phyloP scores from a whole-genome alignment of 2,797 vertebrate species.

The Chromis chromis region DNA sequence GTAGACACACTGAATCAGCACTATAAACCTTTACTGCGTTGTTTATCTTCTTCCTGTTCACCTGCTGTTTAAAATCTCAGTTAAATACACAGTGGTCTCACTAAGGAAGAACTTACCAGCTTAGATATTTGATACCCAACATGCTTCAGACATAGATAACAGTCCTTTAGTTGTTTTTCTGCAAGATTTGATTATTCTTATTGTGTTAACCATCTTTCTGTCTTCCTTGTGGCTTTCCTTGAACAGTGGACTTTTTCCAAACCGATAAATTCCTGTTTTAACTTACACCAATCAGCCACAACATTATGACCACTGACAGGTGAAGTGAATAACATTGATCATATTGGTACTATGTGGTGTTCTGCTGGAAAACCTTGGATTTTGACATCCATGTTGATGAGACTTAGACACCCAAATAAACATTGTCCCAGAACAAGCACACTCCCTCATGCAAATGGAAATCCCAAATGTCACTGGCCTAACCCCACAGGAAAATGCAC shows the following conservation, averaged over 20 bases:
- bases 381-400: no score
- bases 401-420: no score
- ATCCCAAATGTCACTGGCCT: no score
- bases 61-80: constrained; percentile 24
- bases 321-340: no score
- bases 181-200: not conserved
- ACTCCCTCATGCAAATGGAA: no score
- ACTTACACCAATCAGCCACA: not conserved
- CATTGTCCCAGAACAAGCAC: no score
- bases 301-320: no score
- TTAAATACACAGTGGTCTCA: not conserved
- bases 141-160: not conserved
- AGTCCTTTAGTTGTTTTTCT: constrained; percentile 1
- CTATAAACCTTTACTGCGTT: constrained; percentile 5
- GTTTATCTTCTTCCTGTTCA: constrained; percentile 8
- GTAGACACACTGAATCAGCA: constrained; percentile 10
- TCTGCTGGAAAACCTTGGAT: no score
- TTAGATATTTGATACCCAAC: not conserved
- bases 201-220: constrained; percentile 8
- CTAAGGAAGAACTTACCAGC: not conserved
- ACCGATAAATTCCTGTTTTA: not conserved
- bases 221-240: not conserved
- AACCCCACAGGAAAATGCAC: no score
- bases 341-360: no score
- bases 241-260: not conserved